A percentile compares a stretch with the other conserved stretches of the same genome.
Conservation (phyloP, 2,113 vertebrate species). For the Tympanuchus pallidicinctus region DNA sequence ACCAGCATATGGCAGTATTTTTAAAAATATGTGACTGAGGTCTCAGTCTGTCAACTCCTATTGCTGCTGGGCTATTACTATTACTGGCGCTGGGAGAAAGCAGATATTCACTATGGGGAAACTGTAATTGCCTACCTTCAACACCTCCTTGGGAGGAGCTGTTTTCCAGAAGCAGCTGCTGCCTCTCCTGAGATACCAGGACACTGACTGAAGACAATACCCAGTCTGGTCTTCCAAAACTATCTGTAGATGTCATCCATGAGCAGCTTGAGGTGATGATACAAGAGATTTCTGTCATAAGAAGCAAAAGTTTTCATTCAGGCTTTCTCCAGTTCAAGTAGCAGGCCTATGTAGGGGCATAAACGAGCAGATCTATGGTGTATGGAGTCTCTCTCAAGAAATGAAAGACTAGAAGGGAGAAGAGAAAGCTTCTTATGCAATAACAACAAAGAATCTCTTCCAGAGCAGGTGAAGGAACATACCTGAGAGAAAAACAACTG, state of each 20-base stretch:
- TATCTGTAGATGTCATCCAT: slow-evolving; percentile 63
- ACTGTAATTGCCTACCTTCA: slow-evolving; percentile 55
- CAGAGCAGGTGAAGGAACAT: neutral
- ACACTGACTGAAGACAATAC: slow-evolving; percentile 49
- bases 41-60: neutral
- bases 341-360: neutral
- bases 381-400: neutral
- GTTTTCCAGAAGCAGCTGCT: slow-evolving; percentile 52
- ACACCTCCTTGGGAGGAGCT: slow-evolving; percentile 28
- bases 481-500: neutral
- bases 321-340: neutral
- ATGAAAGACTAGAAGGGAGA: neutral
- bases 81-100: neutral
- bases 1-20: neutral
- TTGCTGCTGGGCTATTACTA: neutral
- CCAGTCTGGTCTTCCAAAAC: slow-evolving; percentile 72
- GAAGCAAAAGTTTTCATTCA: slow-evolving; percentile 12
- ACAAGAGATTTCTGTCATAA: slow-evolving; percentile 57
- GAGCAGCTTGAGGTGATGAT: slow-evolving; percentile 64
- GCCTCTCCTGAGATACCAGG: slow-evolving; percentile 45
- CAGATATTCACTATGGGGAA: fast-evolving
- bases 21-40: neutral
- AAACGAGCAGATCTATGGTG: neutral
- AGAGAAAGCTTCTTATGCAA: neutral
- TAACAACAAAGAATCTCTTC: neutral